Percentiles rank a stretch among this genome's conserved stretches.
These are phyloP conservation scores for Phoxinus phoxinus DNA, from an alignment of 2,113 vertebrate genomes.

Conservation along the genomic window DNA sequence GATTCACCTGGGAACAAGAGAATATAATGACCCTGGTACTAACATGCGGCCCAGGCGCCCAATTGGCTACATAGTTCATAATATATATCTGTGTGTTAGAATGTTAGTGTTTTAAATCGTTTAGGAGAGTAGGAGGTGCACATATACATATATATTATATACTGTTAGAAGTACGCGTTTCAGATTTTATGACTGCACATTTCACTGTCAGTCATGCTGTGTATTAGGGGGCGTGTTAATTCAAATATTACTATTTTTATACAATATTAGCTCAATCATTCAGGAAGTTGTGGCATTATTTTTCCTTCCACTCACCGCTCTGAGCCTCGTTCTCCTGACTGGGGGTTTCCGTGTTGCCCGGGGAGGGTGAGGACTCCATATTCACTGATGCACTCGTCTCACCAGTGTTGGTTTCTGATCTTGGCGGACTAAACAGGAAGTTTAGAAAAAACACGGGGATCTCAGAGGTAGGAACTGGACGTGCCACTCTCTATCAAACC, in stretches of 20 bases:
- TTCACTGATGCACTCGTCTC: conserved; percentile 54
- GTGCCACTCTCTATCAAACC: not conserved
- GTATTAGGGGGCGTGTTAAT: too few relatives aligned
- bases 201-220: too few relatives aligned
- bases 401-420: conserved; percentile 56
- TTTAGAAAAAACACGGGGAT: not conserved
- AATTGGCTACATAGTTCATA: too few relatives aligned
- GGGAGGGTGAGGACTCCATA: conserved; percentile 49
- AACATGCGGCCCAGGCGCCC: not conserved
- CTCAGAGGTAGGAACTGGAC: not conserved
- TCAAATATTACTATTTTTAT: too few relatives aligned
- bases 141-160: too few relatives aligned
- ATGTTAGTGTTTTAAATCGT: too few relatives aligned
- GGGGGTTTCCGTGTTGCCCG: conserved; percentile 45
- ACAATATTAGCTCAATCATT: not conserved
- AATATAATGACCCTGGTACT: not conserved
- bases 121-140: too few relatives aligned
- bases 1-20: conserved; percentile 53
- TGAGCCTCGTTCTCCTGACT: conserved; percentile 55
- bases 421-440: conserved; percentile 70
- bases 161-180: too few relatives aligned
- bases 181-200: too few relatives aligned
- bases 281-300: not conserved
- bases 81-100: too few relatives aligned
- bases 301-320: conserved; percentile 61